phyloP scores from a whole-genome alignment of 2,113 vertebrate species.

The Xenus cinereus region DNA sequence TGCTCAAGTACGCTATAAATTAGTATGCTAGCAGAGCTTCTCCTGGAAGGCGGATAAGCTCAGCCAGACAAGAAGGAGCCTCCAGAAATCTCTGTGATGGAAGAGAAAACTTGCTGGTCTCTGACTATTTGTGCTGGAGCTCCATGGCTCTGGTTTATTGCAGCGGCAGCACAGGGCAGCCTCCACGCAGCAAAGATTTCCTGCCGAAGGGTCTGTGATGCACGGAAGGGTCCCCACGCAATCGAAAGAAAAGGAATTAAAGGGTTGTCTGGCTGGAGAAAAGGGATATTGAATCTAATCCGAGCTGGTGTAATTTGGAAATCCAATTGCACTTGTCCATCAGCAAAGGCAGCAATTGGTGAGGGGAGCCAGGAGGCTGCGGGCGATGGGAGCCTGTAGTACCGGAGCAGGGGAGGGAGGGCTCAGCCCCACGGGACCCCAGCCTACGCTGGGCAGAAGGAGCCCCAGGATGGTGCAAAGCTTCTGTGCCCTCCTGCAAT shows the following conservation, averaged over 20 bases:
- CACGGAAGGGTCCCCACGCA: background rate
- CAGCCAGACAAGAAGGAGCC: conserved; percentile 40
- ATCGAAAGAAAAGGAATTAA: conserved; percentile 37
- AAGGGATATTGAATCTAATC: conserved; percentile 42
- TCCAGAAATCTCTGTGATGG: conserved; percentile 26
- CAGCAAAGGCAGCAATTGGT: background rate
- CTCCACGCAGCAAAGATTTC: background rate
- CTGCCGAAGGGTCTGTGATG: conserved; percentile 11
- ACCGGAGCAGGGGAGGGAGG: background rate
- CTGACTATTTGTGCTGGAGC: background rate
- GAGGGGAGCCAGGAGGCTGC: background rate
- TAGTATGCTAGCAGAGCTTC: conserved; percentile 26
- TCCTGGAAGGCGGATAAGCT: conserved; percentile 24
- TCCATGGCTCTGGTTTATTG: background rate
- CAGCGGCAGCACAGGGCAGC: background rate
- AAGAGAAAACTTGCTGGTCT: background rate
- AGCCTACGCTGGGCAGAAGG: rapidly evolving
- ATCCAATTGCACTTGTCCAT: conserved; percentile 30
- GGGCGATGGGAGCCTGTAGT: rapidly evolving
- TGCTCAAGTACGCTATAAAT: background rate
- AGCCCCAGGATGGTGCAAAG: rapidly evolving
- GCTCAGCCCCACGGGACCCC: background rate
- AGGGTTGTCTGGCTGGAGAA: background rate
- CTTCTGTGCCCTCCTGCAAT: background rate
- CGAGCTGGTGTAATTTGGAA: background rate